phyloP scores from a whole-genome alignment of 2,797 vertebrate species.

The Amblyraja radiata region DNA sequence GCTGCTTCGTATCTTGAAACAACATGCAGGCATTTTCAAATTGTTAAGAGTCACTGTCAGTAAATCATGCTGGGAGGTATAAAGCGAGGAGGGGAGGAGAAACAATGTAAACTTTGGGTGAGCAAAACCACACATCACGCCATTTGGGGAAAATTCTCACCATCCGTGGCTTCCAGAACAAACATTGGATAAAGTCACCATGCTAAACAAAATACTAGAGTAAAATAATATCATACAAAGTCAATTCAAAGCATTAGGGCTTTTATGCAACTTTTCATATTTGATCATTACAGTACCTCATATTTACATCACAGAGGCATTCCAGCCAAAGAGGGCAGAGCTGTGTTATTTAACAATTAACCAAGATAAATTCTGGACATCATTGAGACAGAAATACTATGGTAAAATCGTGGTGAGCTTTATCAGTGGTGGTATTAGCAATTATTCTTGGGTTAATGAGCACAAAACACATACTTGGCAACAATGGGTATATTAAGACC shows the following conservation, averaged over 20 bases:
- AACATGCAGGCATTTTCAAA: conserved; percentile 3
- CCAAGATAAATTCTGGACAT: neutral
- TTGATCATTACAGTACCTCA: neutral
- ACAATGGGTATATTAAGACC: neutral
- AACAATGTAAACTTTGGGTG: neutral
- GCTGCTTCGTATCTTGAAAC: neutral
- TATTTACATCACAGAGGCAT: neutral
- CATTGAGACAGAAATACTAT: neutral
- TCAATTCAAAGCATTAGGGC: neutral
- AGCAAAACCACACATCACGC: conserved; percentile 4
- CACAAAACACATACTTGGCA: neutral
- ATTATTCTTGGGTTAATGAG: neutral
- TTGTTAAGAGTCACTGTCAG: neutral
- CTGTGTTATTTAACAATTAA: neutral
- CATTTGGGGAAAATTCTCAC: neutral
- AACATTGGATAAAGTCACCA: neutral
- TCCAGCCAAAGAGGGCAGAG: neutral
- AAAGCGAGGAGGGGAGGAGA: neutral
- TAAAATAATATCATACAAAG: neutral
- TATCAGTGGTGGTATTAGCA: too few relatives aligned
- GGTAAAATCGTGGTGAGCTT: neutral
- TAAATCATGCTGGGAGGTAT: neutral
- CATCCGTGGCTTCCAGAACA: neutral
- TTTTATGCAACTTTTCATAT: neutral
- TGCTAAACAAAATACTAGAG: neutral